A percentile compares a stretch with the other conserved stretches of the same genome.
These are phyloP conservation scores for Andrena haemorrhoa DNA, from an alignment of 2,888 invertebrate species.

Conservation along the genomic window DNA sequence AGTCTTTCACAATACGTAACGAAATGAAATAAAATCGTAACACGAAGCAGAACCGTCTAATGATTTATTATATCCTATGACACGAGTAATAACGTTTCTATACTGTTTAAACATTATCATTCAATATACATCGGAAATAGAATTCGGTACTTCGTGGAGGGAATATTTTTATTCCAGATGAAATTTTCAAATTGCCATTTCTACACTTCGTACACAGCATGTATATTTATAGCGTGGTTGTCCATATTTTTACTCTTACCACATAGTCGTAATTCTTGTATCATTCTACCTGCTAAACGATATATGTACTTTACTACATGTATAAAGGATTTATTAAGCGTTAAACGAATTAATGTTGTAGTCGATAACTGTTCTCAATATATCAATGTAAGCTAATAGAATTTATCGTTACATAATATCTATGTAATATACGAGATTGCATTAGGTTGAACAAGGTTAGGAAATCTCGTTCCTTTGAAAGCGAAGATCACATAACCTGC, in stretches of 20 bases:
- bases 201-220: background rate
- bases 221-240: background rate
- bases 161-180: background rate
- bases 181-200: background rate
- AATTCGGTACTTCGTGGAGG: background rate
- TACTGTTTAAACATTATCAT: background rate
- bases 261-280: conserved; percentile 11
- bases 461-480: background rate
- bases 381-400: background rate
- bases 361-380: background rate
- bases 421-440: background rate
- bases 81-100: conserved; percentile 30
- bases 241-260: background rate
- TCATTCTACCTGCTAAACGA: background rate
- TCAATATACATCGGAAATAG: background rate
- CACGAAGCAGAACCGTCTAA: conserved; percentile 50
- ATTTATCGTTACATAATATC: background rate
- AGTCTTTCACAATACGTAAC: conserved; percentile 8
- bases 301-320: background rate
- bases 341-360: background rate
- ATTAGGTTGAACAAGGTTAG: background rate
- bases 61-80: conserved; percentile 58
- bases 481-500: background rate
- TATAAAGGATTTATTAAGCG: background rate
- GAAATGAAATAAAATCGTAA: conserved; percentile 53